Conservation (phyloP, 1,140 invertebrate species). For the Drosophila fuyamai region DNA sequence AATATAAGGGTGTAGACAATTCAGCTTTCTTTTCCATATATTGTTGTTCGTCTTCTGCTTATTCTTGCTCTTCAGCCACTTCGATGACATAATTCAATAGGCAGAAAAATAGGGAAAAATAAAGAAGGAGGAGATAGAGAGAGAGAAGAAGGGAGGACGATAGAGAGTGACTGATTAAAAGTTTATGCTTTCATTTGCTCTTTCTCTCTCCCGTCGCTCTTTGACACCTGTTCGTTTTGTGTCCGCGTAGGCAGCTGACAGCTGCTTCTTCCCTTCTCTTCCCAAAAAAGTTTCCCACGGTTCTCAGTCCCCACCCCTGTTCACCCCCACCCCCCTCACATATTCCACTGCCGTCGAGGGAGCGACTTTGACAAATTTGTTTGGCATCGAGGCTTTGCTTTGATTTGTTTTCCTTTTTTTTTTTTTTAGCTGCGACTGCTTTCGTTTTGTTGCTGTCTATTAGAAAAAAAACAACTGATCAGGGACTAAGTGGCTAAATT, state of each 20-base stretch:
- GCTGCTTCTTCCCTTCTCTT: slow-evolving; percentile 2
- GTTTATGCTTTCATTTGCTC: slow-evolving; percentile 2
- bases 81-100: slow-evolving; percentile 59
- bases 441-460: slow-evolving; percentile 1
- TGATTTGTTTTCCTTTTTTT: slow-evolving; percentile 25
- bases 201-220: slow-evolving; percentile 14
- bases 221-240: slow-evolving; percentile 61
- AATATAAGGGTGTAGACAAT: background rate
- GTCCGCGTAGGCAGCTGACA: slow-evolving; percentile 42
- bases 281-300: slow-evolving; percentile 12
- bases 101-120: slow-evolving; percentile 7
- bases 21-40: background rate
- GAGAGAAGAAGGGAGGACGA: background rate
- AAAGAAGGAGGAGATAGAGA: background rate
- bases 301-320: background rate
- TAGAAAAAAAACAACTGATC: slow-evolving; percentile 14
- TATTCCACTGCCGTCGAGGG: slow-evolving; percentile 5
- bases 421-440: background rate
- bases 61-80: slow-evolving; percentile 34
- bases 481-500: slow-evolving; percentile 8
- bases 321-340: background rate
- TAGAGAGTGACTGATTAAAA: slow-evolving; percentile 9
- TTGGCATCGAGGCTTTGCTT: slow-evolving; percentile 45
- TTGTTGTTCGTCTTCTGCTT: background rate
- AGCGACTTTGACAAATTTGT: slow-evolving; percentile 59